phyloP scores from a whole-genome alignment of 2,888 invertebrate genomes.

The Diplolepis rosae region DNA sequence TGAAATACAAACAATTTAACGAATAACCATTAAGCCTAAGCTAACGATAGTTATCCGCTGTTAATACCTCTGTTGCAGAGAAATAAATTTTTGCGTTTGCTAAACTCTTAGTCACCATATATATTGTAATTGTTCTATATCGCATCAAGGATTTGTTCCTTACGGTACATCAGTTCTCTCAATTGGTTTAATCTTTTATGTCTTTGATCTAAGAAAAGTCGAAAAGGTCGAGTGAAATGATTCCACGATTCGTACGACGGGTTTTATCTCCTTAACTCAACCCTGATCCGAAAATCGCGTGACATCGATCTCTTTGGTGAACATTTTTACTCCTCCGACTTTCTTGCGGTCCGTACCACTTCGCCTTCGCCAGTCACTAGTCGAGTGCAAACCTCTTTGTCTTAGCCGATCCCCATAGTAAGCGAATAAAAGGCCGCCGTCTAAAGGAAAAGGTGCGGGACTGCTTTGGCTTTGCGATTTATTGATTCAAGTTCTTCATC shows the following conservation, averaged over 20 bases:
- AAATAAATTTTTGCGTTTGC: constrained; percentile 10
- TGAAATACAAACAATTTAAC: too few species aligned
- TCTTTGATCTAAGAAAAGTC: constrained; percentile 14
- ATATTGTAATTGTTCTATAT: constrained; percentile 25
- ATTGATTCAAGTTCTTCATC: constrained; percentile 57
- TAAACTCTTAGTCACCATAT: not conserved
- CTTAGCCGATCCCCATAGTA: constrained; percentile 51
- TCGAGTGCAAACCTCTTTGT: constrained; percentile 59
- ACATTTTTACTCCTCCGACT: not conserved
- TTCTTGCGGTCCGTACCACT: constrained; percentile 29
- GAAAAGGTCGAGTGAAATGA: constrained; percentile 19
- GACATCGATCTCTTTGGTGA: constrained; percentile 59
- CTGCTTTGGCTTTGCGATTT: constrained; percentile 62
- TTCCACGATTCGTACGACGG: constrained; percentile 23
- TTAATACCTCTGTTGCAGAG: constrained; percentile 14
- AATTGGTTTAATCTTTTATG: constrained; percentile 22
- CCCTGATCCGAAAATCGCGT: constrained; percentile 59
- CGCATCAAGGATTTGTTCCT: constrained; percentile 21
- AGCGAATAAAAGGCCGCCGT: constrained; percentile 48
- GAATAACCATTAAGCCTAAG: too few species aligned
- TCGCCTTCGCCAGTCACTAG: constrained; percentile 48
- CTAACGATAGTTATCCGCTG: too few species aligned
- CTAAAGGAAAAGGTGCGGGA: constrained; percentile 43
- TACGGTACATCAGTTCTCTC: constrained; percentile 21
- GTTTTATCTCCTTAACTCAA: constrained; percentile 37